Percentiles rank a stretch among this genome's conserved stretches.
Evolutionary conservation across 2,797 vertebrate genomes (phyloP).

Genomic region (Craterocephalus amniculus): DNA sequence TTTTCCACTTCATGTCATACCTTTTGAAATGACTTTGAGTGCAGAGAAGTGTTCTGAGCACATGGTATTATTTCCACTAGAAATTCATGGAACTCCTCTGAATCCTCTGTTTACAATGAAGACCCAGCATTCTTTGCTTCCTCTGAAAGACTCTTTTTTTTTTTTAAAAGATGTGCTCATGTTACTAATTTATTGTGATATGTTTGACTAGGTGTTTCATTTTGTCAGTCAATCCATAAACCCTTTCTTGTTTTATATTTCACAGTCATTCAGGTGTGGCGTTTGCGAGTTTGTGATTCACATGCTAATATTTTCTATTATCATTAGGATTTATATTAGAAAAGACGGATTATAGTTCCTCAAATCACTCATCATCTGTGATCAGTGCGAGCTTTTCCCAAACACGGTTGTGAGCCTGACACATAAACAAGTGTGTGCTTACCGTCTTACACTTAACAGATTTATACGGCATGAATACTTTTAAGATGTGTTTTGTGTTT

Average conservation of each 20-base stretch:
- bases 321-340: neutral
- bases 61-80: neutral
- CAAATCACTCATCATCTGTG: neutral
- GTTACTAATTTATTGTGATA: neutral
- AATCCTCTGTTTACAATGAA: neutral
- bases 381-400: neutral
- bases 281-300: too few species aligned
- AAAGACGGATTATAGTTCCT: neutral
- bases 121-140: neutral
- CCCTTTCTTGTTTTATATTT: neutral
- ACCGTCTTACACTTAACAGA: constrained; percentile 17
- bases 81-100: neutral
- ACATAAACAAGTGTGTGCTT: constrained; percentile 2
- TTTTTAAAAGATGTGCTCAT: neutral
- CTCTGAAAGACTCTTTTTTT: neutral
- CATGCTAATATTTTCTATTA: neutral
- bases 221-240: too few species aligned
- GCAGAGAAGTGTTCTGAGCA: neutral
- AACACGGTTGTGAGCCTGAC: neutral
- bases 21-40: neutral
- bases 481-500: constrained; percentile 1
- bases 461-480: constrained; percentile 11
- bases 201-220: too few species aligned
- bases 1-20: neutral
- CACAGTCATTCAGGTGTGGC: too few species aligned